phyloP scores from a whole-genome alignment of 2,797 vertebrate species.

The Dryobates pubescens region DNA sequence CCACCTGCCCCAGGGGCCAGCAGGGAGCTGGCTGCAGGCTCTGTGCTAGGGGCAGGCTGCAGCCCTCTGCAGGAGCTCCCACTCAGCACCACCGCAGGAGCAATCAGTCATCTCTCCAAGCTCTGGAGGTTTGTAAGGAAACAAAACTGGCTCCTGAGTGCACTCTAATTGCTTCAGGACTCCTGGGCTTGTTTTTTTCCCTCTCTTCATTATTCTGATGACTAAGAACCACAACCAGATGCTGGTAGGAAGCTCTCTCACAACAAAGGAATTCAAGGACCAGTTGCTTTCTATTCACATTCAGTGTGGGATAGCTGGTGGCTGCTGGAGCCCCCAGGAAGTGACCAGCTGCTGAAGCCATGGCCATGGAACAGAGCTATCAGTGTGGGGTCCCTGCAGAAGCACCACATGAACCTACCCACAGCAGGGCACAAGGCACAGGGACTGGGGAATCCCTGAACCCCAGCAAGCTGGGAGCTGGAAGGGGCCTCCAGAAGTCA shows the following conservation, averaged over 20 bases:
- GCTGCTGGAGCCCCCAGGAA: neutral
- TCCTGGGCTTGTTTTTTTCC: neutral
- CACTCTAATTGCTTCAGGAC: neutral
- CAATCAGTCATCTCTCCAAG: neutral
- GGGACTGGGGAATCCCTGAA: neutral
- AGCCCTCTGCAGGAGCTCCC: neutral
- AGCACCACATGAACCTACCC: neutral
- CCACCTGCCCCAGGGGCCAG: neutral
- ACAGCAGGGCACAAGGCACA: fast-evolving
- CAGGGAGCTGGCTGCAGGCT: neutral
- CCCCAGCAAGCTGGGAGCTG: too few species aligned
- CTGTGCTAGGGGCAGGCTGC: neutral
- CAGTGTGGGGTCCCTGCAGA: neutral
- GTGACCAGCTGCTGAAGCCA: neutral
- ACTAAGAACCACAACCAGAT: conserved; percentile 26
- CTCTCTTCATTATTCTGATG: neutral
- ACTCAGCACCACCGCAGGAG: neutral
- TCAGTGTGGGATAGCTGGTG: fast-evolving
- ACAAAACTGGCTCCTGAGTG: neutral
- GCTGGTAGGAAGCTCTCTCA: neutral
- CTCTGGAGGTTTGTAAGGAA: neutral
- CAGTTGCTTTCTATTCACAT: neutral
- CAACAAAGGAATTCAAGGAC: conserved; percentile 13
- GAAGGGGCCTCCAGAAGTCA: too few species aligned
- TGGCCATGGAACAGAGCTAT: neutral